Evolutionary conservation across 2,113 vertebrate species (phyloP), one percentile per base, ranked within the genome.

Genomic region (Festucalex cinctus): DNA sequence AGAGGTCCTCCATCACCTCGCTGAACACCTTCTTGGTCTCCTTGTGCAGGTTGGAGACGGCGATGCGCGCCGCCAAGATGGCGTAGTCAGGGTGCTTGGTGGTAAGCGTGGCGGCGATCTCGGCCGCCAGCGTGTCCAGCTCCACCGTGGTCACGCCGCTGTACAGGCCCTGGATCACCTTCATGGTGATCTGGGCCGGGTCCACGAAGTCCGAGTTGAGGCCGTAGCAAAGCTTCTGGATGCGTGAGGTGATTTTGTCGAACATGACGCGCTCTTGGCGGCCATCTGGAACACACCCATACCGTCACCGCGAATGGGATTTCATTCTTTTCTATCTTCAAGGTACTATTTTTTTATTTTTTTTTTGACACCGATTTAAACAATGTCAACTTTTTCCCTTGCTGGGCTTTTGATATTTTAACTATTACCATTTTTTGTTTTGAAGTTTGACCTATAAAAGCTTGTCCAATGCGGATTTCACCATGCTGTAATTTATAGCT

Each of bases 11-110:
- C 95, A 98, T 97, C 62, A 99, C 96, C 5, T 99, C 97, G 0
- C 95, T 97, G 85, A 98, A 99, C 39, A 97, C 93, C 24, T 99
- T 99, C 93, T 99, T 99, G 0, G 97, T 99, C 85, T 98, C 96
- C 68, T 99, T 99, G 91, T 99, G 97, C 79, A 99, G 78, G 75
- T 99, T 99, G 77, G 97, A 99, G 5, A 99, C 96, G 0, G 96
- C 97, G 20, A 99, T 97, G 8, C 97, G 90, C 0, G 97, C 97
- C 0, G 97, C 97, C 54, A 99, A 88, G 71, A 97, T 95, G 39
- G 97, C 96, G 0, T 99, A 99, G 89, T 99, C 97, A 0, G 97
- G 97, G 85, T 99, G 91, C 65, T 98, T 98, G 12, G 97, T 99
- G 5, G 97, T 99, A 70, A 99, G 93, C 0, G 97, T 98, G 5